Percentiles rank a stretch among this genome's conserved stretches.
phyloP scores from a whole-genome alignment of 2,113 vertebrate species.

The Gymnogyps californianus region DNA sequence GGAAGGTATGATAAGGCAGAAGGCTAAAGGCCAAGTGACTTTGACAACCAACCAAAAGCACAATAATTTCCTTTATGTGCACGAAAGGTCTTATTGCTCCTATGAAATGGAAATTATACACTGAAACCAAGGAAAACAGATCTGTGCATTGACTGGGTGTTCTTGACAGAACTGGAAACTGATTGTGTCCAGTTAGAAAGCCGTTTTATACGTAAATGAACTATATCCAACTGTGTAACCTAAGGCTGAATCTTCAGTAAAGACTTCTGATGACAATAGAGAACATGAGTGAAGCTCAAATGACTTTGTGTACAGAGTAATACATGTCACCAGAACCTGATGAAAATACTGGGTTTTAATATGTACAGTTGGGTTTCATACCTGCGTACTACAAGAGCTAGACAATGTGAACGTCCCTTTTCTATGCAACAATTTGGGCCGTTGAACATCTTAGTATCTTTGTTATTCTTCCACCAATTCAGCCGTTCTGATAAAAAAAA shows the following conservation, averaged over 20 bases:
- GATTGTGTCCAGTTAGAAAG: not conserved
- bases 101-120: conserved; percentile 48
- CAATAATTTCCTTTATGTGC: conserved; percentile 53
- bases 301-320: conserved; percentile 16
- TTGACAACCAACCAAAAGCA: conserved; percentile 61
- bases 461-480: conserved; percentile 11
- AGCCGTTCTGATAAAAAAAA: not conserved
- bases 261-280: conserved; percentile 11
- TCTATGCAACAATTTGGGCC: conserved; percentile 9
- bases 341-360: conserved; percentile 28
- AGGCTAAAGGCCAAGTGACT: conserved; percentile 57
- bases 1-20: conserved; percentile 65
- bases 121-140: conserved; percentile 34
- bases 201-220: not conserved
- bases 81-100: conserved; percentile 51
- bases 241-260: conserved; percentile 7
- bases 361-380: conserved; percentile 17
- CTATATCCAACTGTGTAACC: not conserved
- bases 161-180: conserved; percentile 1
- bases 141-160: conserved; percentile 4
- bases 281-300: conserved; percentile 41
- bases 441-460: conserved; percentile 7
- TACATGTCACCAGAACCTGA: conserved; percentile 37
- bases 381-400: conserved; percentile 48
- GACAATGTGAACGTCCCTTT: conserved; percentile 1